A percentile compares a stretch with the other conserved stretches of the same genome.
phyloP scores from a whole-genome alignment of 2,797 vertebrate species.

The Aulostomus chinensis region DNA sequence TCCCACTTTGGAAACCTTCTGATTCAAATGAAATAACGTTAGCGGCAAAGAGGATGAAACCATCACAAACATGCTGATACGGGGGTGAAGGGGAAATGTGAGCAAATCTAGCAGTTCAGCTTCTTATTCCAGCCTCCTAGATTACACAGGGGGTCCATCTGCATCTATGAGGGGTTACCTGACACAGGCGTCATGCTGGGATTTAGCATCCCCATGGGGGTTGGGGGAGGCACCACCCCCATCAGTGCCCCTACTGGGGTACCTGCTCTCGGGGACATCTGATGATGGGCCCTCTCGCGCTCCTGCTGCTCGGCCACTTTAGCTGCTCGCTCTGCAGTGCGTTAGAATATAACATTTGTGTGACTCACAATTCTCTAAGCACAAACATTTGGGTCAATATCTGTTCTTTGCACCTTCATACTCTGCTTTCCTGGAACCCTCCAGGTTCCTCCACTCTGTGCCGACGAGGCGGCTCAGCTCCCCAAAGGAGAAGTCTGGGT shows the following conservation, averaged over 20 bases:
- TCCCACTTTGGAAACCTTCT: not conserved
- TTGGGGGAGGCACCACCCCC: conserved; percentile 95
- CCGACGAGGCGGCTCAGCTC: conserved; percentile 98
- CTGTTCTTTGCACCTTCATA: conserved; percentile 87
- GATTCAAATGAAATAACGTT: no score
- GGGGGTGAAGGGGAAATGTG: conserved; percentile 23
- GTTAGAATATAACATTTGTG: conserved; percentile 5
- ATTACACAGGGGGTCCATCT: conserved; percentile 61
- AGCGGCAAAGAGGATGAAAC: not conserved
- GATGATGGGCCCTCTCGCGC: conserved; percentile 92
- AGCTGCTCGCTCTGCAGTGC: conserved; percentile 93
- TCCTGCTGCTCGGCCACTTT: conserved; percentile 99
- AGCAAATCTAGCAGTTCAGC: conserved; percentile 73
- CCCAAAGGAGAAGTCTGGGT: conserved; percentile 98
- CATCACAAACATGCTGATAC: conserved; percentile 26
- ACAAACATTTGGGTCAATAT: not conserved
- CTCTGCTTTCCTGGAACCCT: conserved; percentile 94
- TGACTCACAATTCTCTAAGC: not conserved
- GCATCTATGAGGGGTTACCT: conserved; percentile 89
- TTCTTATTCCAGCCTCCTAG: conserved; percentile 73
- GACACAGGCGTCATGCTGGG: conserved; percentile 96
- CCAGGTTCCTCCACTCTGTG: conserved; percentile 98
- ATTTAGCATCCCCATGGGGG: conserved; percentile 98
- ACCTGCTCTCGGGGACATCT: conserved; percentile 96
- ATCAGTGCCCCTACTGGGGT: conserved; percentile 96